Evolutionary conservation across 2,797 vertebrate species (phyloP), one percentile per base, ranked within the genome.

Genomic region (Podarcis lilfordi): DNA sequence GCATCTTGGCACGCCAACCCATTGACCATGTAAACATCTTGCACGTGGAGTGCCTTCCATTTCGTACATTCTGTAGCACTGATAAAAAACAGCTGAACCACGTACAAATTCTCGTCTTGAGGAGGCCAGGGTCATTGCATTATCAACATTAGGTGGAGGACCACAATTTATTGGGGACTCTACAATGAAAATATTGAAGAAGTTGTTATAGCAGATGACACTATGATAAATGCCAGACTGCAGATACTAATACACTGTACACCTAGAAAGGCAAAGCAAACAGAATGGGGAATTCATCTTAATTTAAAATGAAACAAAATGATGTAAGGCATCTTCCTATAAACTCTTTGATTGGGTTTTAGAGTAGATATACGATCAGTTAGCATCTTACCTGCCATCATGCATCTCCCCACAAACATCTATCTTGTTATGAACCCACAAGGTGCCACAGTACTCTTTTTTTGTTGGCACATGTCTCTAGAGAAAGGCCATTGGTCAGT

Each of bases 21-120:
- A 89, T 29, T 50, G 82, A 17, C 88, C 88, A 68, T 76, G 37
- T 13, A n/a, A 13, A 66, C 88, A 89, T 5, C 1, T 61, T 37
- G 88, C 88, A 45, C 29, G 3, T 80, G 88, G 88, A 21, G 83
- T 89, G 69, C 88, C 88, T 23, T 89, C 88, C 83, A 89, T 89
- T 81, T 50, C 88, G 4, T 50, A 81, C 17, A 89, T 2, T 50
- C 88, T 89, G 55, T 89, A 81, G 83, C 88, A 89, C 40, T 75
- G 77, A 66, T 89, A 89, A 2, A 75, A 23, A 59, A 80, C 83
- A 23, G 0, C 6, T 55, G 78, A 71, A 66, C 88, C 83, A 7
- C 55, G 66, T 50, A 21, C 8, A 23, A 75, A 89, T 55, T 50
- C n/a, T 50, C 29, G 77, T 59, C 27, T 40, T 75, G 2, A 1